Evolutionary conservation across 2,113 vertebrate genomes (phyloP), one percentile per base, ranked within the genome.

Genomic region (Labeo catla): DNA sequence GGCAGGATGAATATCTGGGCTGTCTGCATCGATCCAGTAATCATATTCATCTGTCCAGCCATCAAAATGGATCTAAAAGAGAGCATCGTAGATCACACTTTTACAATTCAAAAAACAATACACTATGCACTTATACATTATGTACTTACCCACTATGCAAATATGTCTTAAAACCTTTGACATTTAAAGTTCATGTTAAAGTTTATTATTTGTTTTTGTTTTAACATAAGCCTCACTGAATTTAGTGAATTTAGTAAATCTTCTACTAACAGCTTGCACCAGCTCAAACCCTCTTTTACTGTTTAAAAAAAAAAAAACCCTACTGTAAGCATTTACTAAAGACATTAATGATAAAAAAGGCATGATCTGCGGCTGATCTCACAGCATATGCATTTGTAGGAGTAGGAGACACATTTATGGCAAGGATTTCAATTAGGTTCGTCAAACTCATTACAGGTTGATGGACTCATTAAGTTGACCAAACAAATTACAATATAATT

Each of bases 11-110:
- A 97, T 94, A 39, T 97, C 96, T 2, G 95, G 94, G 86, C 94
- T 96, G 90, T 97, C 96, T 0, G 96, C 94, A 84, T 97, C 96
- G 89, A 93, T 92, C 96, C 96, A 97, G 89, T 95, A 96, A 91
- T 96, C 95, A 70, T 95, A 96, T 89, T 95, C 94, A 85, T 91
- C 94, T 52, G 93, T 94, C 96, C 96, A 97, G 89, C 96, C 96
- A 85, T 97, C 96, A 90, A 96, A 96, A 91, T 97, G 96, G 70
- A 97, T 90, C 96, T 97, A 84, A 74, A 86, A 52, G 2, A 52
- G 21, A 63, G 0, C 8, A 36, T 43, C 16, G 23, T 23, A 28
- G 4, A 23, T 84, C 23, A 74, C 13, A 19, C 19, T 59, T 59
- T 57, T 57, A 57, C 54, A 21, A 59, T 21, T 7, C 54, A 57